phyloP scores from a whole-genome alignment of 2,113 vertebrate species.

The Corapipo altera region DNA sequence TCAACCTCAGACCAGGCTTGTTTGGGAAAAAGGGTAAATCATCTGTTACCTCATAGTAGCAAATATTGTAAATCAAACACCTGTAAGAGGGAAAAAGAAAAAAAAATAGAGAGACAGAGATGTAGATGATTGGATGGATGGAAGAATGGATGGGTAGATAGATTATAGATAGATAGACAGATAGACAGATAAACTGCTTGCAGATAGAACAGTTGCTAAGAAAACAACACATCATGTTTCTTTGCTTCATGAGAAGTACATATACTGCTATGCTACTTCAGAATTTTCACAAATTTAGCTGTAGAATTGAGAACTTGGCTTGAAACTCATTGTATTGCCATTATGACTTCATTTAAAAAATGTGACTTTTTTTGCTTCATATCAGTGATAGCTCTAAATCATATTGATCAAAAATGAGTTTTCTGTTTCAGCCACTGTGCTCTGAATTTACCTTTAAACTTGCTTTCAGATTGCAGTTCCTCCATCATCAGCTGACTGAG shows the following conservation, averaged over 20 bases:
- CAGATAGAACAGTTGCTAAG: neutral
- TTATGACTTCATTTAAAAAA: neutral
- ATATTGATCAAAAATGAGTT: neutral
- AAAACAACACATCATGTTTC: neutral
- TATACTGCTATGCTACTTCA: neutral
- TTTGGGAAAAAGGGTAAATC: neutral
- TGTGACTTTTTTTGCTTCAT: neutral
- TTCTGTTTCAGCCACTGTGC: neutral
- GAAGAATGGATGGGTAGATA: neutral
- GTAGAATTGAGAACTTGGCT: conserved; percentile 6
- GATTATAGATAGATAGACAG: neutral
- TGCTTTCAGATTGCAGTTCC: neutral
- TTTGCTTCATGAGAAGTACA: neutral
- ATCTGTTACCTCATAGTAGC: neutral
- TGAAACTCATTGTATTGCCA: conserved; percentile 3
- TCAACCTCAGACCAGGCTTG: neutral
- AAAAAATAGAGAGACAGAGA: neutral
- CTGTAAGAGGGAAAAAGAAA: neutral
- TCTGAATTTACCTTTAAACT: neutral
- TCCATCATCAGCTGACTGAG: neutral
- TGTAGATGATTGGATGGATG: neutral
- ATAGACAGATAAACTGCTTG: neutral
- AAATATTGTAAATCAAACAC: neutral
- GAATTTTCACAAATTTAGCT: conserved; percentile 11
- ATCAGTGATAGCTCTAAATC: neutral